These are phyloP conservation scores for Drosophila tripunctata DNA, from an alignment of 2,888 invertebrate genomes.

Conservation along the genomic window DNA sequence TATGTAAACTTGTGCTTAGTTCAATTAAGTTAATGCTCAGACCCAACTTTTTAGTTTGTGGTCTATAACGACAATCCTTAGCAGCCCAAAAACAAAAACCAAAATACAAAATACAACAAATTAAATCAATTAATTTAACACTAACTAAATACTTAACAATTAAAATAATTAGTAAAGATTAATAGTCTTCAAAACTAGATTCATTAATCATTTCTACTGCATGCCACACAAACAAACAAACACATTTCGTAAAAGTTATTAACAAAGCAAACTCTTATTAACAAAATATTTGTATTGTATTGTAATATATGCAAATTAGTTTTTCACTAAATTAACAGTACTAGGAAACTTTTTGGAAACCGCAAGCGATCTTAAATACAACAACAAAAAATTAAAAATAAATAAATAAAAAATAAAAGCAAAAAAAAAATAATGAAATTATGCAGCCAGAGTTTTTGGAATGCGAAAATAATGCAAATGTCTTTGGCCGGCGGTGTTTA, in stretches of 20 bases:
- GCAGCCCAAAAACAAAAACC: slow-evolving; percentile 55
- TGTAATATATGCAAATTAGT: slow-evolving; percentile 62
- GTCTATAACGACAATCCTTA: slow-evolving; percentile 69
- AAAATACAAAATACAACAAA: slow-evolving; percentile 13
- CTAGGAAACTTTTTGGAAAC: slow-evolving; percentile 48
- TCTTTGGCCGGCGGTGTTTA: slow-evolving; percentile 61
- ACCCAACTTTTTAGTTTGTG: slow-evolving; percentile 17
- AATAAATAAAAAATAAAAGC: slow-evolving; percentile 34
- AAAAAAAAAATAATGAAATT: slow-evolving; percentile 46
- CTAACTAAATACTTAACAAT: slow-evolving; percentile 36
- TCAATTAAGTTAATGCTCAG: slow-evolving; percentile 46
- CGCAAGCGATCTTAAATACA: slow-evolving; percentile 47
- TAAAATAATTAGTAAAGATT: slow-evolving; percentile 21
- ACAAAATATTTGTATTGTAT: slow-evolving; percentile 35
- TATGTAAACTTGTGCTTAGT: slow-evolving; percentile 55
- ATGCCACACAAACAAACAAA: slow-evolving; percentile 20
- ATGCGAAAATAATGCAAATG: slow-evolving; percentile 74
- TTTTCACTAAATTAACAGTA: slow-evolving; percentile 36
- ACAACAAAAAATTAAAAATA: slow-evolving; percentile 33
- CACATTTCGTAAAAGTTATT: slow-evolving; percentile 29
- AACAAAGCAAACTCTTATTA: slow-evolving; percentile 43
- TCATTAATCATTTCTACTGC: slow-evolving; percentile 51
- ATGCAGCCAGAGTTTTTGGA: slow-evolving; percentile 61
- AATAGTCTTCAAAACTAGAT: slow-evolving; percentile 47
- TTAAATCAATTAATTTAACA: slow-evolving; percentile 14